Percentiles rank a stretch among this genome's conserved stretches.
These are phyloP conservation scores for Panagrolaimus sp. DNA, from an alignment of 1,140 invertebrate species.

Conservation along the genomic window DNA sequence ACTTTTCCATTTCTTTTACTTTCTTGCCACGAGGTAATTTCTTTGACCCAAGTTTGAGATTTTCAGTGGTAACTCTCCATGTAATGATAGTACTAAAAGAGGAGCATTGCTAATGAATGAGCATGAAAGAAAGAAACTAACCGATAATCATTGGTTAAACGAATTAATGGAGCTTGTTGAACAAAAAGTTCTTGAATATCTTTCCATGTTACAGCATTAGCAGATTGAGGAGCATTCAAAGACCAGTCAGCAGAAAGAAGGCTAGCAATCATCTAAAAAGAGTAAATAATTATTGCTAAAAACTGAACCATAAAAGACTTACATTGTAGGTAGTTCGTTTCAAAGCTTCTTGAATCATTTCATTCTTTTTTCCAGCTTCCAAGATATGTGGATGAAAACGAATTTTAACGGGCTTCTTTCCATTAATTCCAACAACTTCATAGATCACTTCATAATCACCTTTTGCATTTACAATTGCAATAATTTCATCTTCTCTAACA, in stretches of 20 bases:
- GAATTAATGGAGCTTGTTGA: too few relatives aligned
- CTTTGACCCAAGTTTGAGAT: too few relatives aligned
- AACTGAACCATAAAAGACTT: background rate
- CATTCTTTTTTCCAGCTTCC: background rate
- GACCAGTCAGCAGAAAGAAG: background rate
- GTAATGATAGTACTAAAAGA: too few relatives aligned
- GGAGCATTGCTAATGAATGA: too few relatives aligned
- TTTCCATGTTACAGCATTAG: too few relatives aligned
- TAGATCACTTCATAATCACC: background rate
- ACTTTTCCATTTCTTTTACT: background rate
- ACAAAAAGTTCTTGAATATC: too few relatives aligned
- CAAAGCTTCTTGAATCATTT: background rate
- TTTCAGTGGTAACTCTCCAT: too few relatives aligned
- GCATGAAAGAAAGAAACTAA: too few relatives aligned
- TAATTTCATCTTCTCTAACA: background rate
- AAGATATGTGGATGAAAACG: slow-evolving; percentile 5
- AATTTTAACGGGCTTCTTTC: background rate
- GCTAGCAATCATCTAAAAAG: background rate
- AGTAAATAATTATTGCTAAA: too few relatives aligned
- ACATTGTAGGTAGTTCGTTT: background rate
- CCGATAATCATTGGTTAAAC: too few relatives aligned
- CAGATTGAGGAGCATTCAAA: too few relatives aligned
- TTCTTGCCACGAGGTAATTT: too few relatives aligned
- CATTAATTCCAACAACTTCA: background rate
- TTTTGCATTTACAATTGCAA: background rate